phyloP scores from a whole-genome alignment of 2,888 invertebrate species.

The Tigriopus californicus region DNA sequence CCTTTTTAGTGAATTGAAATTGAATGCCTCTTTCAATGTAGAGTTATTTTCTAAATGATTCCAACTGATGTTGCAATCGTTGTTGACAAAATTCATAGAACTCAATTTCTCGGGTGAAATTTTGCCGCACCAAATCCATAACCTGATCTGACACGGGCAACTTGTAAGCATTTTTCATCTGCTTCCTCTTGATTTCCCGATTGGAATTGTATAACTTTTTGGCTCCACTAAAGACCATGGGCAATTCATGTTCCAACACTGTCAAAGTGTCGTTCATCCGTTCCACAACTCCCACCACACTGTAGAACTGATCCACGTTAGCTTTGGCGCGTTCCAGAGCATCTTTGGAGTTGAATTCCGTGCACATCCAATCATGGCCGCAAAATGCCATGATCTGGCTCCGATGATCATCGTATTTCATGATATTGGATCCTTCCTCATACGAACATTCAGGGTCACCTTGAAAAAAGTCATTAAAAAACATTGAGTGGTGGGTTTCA shows the following conservation, averaged over 20 bases:
- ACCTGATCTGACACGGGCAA: conserved; percentile 67
- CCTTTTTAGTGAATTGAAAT: too few relatives aligned
- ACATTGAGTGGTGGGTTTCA: background rate
- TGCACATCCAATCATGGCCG: conserved; percentile 67
- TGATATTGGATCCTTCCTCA: conserved; percentile 59
- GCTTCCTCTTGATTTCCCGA: conserved; percentile 20
- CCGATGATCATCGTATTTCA: conserved; percentile 35
- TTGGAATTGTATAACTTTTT: conserved; percentile 44
- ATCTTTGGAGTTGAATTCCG: conserved; percentile 66
- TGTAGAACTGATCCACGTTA: conserved; percentile 66
- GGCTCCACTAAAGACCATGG: conserved; percentile 61
- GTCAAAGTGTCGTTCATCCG: conserved; percentile 64
- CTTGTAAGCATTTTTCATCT: conserved; percentile 58
- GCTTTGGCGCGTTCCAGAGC: conserved; percentile 64
- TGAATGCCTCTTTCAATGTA: too few relatives aligned
- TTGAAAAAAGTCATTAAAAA: background rate
- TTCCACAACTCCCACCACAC: conserved; percentile 70
- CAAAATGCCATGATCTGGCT: conserved; percentile 59
- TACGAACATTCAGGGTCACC: conserved; percentile 64
- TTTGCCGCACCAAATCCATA: conserved; percentile 60
- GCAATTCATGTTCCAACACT: conserved; percentile 64
- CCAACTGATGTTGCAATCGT: conserved; percentile 54
- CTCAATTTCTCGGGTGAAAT: conserved; percentile 73
- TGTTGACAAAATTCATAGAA: conserved; percentile 79
- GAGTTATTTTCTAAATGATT: conserved; percentile 31